Evolutionary conservation across 2,888 invertebrate species (phyloP).

Genomic region (Scaptomyza polygonia): DNA sequence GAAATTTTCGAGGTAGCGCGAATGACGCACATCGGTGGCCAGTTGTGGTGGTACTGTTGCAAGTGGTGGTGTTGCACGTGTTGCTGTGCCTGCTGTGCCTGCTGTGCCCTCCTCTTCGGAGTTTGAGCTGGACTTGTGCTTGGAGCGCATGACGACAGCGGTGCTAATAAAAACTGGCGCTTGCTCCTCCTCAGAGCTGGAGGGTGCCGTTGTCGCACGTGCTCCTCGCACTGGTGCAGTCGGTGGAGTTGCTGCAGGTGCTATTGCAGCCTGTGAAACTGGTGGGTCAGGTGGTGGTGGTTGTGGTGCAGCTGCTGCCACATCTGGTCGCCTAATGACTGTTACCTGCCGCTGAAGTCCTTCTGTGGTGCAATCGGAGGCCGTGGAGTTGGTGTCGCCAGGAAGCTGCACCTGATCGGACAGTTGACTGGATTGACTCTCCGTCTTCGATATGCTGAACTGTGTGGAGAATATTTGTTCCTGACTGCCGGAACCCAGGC

Average conservation of each 20-base stretch:
- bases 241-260: slow-evolving; percentile 1
- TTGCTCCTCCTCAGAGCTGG: slow-evolving; percentile 82
- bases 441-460: slow-evolving; percentile 88
- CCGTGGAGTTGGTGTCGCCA: slow-evolving; percentile 57
- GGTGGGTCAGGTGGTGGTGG: slow-evolving; percentile 1
- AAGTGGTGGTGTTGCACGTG: slow-evolving; percentile 10
- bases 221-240: not conserved
- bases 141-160: slow-evolving; percentile 78
- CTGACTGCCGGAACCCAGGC: slow-evolving; percentile 87
- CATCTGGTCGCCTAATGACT: slow-evolving; percentile 77
- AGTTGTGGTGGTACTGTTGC: slow-evolving; percentile 11
- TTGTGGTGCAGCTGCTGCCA: not conserved
- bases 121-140: slow-evolving; percentile 80
- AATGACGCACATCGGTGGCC: slow-evolving; percentile 76
- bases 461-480: slow-evolving; percentile 89
- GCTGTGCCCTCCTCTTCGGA: slow-evolving; percentile 80
- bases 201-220: slow-evolving; percentile 40
- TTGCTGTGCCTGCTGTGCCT: slow-evolving; percentile 33
- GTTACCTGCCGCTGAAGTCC: slow-evolving; percentile 81
- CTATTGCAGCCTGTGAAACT: not conserved
- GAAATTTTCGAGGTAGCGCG: slow-evolving; percentile 83
- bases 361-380: slow-evolving; percentile 59
- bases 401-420: slow-evolving; percentile 84
- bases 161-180: slow-evolving; percentile 20
- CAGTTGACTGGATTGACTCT: slow-evolving; percentile 87